Base-by-base conservation (phyloP, 2,113 vertebrate genomes). In the Vulpes lagopus region DNA sequence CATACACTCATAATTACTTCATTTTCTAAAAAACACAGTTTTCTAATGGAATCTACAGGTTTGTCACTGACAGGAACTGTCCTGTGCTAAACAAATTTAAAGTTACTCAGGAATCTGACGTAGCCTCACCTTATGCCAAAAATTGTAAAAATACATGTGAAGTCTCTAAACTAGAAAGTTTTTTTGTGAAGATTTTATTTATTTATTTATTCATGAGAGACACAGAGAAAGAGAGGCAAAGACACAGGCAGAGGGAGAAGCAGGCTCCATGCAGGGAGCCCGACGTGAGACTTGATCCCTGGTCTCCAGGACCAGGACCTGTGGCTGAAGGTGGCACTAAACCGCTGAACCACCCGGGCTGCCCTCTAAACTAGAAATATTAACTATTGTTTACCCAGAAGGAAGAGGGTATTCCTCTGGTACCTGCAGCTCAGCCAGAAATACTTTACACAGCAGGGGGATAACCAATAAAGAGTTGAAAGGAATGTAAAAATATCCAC, bases 401-500 rank as follows among this genome's bases (percentile, higher is more conserved):
- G 11, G 23, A 95, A 86, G n/a, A 69, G 11, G 4, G 38, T 71
- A 74, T 91, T 94, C 57, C 69, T 95, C 35, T 82, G 88, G 3
- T 87, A 74, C 25, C 20, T 88, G 11, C 11, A 92, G 25, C 8
- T 81, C 67, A 78, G n/a, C 23, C 23, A 82, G n/a, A 73, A 87
- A 80, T 64, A 69, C 30, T 22, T 71, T 38, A 43, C 38, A 84
- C 51, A 88, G 85, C 62, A 88, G 23, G 25, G 64, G 8, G 20
- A 19, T 7, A 35, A 35, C 59, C 62, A 84, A 88, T 91, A 94
- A 95, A 84, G 92, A 95, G 51, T 83, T 94, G 76, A 89, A 91
- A 86, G 78, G 62, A 91, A 62, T 86, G 15, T 38, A 64, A 93
- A 93, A 91, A 7, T 19, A 81, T 55, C 64, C 30, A n/a, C 35